Evolutionary conservation across 2,113 vertebrate genomes (phyloP).

Genomic region (Strix aluco): DNA sequence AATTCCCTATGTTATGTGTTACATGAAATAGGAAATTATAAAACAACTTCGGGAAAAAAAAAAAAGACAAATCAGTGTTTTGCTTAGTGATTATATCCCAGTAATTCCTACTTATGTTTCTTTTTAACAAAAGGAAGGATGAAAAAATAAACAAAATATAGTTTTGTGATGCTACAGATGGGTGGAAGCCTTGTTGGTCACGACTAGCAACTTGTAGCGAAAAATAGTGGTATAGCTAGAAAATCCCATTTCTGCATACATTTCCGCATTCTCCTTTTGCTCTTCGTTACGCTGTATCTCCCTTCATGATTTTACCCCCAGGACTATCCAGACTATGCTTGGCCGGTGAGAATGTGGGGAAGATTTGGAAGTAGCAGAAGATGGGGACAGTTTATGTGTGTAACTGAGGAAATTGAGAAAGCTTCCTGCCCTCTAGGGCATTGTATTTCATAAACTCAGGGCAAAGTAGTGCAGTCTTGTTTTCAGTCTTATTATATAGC

Average conservation of each 20-base stretch:
- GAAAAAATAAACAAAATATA: neutral
- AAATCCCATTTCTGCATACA: neutral
- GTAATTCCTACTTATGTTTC: neutral
- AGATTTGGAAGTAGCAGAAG: neutral
- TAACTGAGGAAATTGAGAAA: neutral
- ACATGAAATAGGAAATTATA: neutral
- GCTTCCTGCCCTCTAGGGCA: neutral
- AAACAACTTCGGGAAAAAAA: neutral
- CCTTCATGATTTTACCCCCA: neutral
- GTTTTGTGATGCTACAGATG: neutral
- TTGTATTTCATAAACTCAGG: neutral
- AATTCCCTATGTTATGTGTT: neutral
- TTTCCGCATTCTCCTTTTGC: neutral
- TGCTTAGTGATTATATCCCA: neutral
- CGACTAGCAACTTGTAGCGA: neutral
- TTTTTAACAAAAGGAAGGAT: neutral
- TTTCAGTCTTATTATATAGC: neutral
- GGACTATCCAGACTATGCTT: neutral
- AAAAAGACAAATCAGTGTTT: neutral
- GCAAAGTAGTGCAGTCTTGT: neutral
- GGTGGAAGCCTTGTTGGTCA: accelerated
- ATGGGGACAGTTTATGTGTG: neutral
- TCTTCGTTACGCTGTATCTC: neutral
- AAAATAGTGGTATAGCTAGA: neutral
- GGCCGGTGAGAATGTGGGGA: neutral